Percentiles rank a stretch among this genome's conserved stretches.
Evolutionary conservation across 2,888 invertebrate genomes (phyloP).

Genomic region (Entomobrya multifasciata): DNA sequence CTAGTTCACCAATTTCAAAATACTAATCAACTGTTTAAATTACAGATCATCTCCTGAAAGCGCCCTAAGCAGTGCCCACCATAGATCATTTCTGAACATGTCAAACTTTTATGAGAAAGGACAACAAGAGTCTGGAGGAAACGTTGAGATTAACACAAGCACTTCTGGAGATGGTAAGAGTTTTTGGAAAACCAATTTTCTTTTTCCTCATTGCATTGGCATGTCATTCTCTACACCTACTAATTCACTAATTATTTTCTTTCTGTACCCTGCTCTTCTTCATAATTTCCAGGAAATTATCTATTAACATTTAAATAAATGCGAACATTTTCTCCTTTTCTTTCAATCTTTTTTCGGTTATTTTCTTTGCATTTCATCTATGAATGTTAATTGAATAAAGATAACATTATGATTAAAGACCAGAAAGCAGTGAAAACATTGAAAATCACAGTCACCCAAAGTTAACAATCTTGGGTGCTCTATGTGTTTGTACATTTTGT

Average conservation of each 20-base stretch:
- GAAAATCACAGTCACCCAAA: background rate
- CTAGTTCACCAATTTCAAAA: background rate
- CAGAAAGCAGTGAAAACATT: background rate
- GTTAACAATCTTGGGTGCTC: background rate
- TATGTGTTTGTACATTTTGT: background rate
- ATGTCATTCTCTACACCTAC: too few species aligned
- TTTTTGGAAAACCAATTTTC: background rate
- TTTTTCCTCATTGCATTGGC: background rate
- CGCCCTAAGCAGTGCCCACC: conserved; percentile 2
- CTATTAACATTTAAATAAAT: conserved; percentile 7
- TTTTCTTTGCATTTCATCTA: conserved; percentile 26
- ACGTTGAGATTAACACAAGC: conserved; percentile 56
- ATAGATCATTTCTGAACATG: conserved; percentile 53
- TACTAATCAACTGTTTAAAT: background rate
- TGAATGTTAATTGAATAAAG: conserved; percentile 31
- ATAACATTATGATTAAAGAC: background rate
- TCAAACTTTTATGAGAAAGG: conserved; percentile 64
- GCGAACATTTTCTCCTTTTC: conserved; percentile 25
- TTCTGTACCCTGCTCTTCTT: background rate
- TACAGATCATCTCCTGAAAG: conserved; percentile 48
- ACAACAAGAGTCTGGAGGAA: conserved; percentile 66
- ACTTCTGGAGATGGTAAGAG: conserved; percentile 39
- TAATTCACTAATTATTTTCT: conserved; percentile 10
- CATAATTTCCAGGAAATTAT: conserved; percentile 37
- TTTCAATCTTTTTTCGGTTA: conserved; percentile 35